A percentile compares a stretch with the other conserved stretches of the same genome.
Conservation (phyloP, 1,140 invertebrate genomes). For the Drosophila santomea region DNA sequence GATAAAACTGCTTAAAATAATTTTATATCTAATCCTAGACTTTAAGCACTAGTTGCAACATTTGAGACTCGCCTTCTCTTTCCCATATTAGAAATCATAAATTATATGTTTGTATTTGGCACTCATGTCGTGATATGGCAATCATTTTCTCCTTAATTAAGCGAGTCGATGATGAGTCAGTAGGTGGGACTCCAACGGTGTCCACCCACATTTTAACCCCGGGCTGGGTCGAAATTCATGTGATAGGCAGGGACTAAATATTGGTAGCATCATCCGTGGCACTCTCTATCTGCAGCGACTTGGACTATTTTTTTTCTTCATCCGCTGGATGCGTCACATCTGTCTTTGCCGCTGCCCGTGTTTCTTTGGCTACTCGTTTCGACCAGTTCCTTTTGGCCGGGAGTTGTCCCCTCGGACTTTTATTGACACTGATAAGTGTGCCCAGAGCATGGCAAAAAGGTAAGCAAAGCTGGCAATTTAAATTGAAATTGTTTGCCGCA, state of each 20-base stretch:
- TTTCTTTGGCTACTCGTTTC: constrained; percentile 27
- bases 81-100: constrained; percentile 59
- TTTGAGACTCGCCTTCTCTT: not conserved
- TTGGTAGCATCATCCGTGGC: constrained; percentile 19
- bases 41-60: no score
- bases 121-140: constrained; percentile 17
- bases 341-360: constrained; percentile 34
- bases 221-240: constrained; percentile 24
- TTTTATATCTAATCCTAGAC: not conserved
- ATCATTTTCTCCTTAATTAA: constrained; percentile 64
- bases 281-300: constrained; percentile 10
- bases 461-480: constrained; percentile 81
- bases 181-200: no score
- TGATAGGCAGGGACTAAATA: constrained; percentile 15
- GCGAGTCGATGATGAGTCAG: constrained; percentile 55
- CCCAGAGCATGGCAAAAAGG: constrained; percentile 73
- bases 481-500: constrained; percentile 81
- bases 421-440: constrained; percentile 83
- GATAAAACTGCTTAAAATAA: no score
- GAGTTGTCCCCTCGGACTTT: constrained; percentile 68
- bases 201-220: constrained; percentile 8
- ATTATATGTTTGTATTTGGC: constrained; percentile 59
- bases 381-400: constrained; percentile 37
- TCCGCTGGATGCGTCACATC: constrained; percentile 42
- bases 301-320: constrained; percentile 19